These are phyloP conservation scores for Pao palembangensis DNA, from an alignment of 2,113 vertebrate genomes.

Conservation along the genomic window DNA sequence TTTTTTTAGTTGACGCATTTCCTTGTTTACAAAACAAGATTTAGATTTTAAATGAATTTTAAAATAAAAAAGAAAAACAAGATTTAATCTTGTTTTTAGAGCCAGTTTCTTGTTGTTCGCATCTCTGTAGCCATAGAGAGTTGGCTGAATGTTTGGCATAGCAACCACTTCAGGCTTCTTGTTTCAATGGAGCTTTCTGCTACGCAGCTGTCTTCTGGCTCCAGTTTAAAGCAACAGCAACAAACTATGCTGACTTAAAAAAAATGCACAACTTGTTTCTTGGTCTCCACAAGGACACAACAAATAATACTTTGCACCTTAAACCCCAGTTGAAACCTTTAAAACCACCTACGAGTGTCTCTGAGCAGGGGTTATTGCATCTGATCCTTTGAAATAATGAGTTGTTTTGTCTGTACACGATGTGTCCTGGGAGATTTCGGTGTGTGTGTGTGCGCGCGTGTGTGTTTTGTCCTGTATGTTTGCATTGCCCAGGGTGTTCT, in stretches of 20 bases:
- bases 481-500: slow-evolving; percentile 31
- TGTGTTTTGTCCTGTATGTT: slow-evolving; percentile 13
- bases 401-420: slow-evolving; percentile 47
- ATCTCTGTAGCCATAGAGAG: slow-evolving; percentile 21
- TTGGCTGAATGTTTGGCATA: slow-evolving; percentile 48
- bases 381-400: slow-evolving; percentile 35
- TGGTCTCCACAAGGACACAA: slow-evolving; percentile 15
- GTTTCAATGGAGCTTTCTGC: slow-evolving; percentile 40
- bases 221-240: slow-evolving; percentile 28
- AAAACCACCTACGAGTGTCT: slow-evolving; percentile 1
- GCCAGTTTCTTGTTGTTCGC: background rate
- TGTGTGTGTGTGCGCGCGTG: slow-evolving; percentile 4
- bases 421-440: slow-evolving; percentile 17
- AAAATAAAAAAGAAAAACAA: no score
- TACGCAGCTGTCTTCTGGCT: slow-evolving; percentile 46
- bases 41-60: background rate
- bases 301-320: slow-evolving; percentile 3
- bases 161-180: slow-evolving; percentile 46
- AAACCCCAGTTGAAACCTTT: slow-evolving; percentile 12
- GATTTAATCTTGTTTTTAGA: background rate
- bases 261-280: slow-evolving; percentile 9
- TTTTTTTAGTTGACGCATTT: background rate
- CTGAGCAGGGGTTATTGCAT: background rate
- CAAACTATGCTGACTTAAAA: slow-evolving; percentile 4
- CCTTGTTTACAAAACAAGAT: background rate